Evolutionary conservation across 2,888 invertebrate species (phyloP), one percentile per base, ranked within the genome.

Genomic region (Noctua janthe): DNA sequence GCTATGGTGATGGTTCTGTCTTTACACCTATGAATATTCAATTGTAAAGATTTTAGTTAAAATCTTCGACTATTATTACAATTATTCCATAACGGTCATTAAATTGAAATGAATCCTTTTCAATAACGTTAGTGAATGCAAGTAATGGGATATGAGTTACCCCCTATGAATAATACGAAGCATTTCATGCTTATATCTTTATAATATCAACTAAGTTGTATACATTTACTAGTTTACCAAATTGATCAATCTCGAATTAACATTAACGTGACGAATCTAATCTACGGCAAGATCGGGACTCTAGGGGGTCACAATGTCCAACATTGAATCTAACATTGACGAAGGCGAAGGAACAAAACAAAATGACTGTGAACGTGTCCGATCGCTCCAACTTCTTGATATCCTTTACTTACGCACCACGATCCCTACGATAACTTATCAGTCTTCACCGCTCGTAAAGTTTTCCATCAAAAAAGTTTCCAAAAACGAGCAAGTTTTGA

Each of bases 381-480:
- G 93, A 94, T 94, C 94, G 94, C 92, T 93, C 87, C 89, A 93
- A 94, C 93, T 94, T 93, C 91, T 93, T 93, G 93, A 92, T 93
- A 93, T 93, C 92, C 93, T 92, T 94, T 93, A 92, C 94, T 93
- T 94, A 95, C 94, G 94, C 94, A 94, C 95, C 95, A 93, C 94
- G 93, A 93, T 91, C 92, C 95, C 94, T 95, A 96, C 93, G 92
- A 94, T 96, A 93, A 95, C 94, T 94, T 96, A 96, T 97, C 97
- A 97, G 97, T 97, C 97, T 97, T 97, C 96, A 95, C 94, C 94
- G 96, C 96, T 96, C 96, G 95, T 94, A 94, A 95, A 95, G 93
- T 93, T 94, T 94, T 94, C 92, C 93, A 94, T 95, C 94, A 95
- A 94, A 95, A 94, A 93, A 92, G 93, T 94, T 92, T 93, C 92